Conservation (phyloP, 2,888 invertebrate genomes). For the Lissocephala sabroskyi region DNA sequence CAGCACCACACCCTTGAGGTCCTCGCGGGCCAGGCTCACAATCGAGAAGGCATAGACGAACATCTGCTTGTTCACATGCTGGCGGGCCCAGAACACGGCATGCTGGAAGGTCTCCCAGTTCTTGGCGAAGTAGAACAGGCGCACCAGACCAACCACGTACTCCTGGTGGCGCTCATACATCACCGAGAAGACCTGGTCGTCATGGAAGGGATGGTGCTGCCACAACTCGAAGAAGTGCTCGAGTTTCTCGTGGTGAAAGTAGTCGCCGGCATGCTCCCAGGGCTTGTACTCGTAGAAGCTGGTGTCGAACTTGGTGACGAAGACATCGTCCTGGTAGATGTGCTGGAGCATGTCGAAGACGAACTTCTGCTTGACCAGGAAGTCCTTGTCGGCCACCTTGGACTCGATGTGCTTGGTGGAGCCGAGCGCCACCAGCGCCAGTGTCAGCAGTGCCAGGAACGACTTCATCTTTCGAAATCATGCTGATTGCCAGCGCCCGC, state of each 20-base stretch:
- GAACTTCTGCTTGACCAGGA: slow-evolving; percentile 74
- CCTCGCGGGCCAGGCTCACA: slow-evolving; percentile 76
- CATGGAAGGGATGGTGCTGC: slow-evolving; percentile 73
- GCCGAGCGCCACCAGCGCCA: slow-evolving; percentile 52
- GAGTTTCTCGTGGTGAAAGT: slow-evolving; percentile 76
- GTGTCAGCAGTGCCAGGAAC: slow-evolving; percentile 55
- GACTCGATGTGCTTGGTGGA: slow-evolving; percentile 58
- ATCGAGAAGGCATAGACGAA: slow-evolving; percentile 78
- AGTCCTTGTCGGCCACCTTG: slow-evolving; percentile 74
- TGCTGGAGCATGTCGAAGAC: slow-evolving; percentile 75
- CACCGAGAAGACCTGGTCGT: slow-evolving; percentile 63
- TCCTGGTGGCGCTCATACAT: slow-evolving; percentile 72
- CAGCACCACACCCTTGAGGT: slow-evolving; percentile 75
- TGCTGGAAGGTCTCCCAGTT: slow-evolving; percentile 83
- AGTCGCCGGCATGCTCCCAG: slow-evolving; percentile 76
- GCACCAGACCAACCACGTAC: slow-evolving; percentile 76
- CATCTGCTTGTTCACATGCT: slow-evolving; percentile 77
- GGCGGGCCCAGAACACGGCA: slow-evolving; percentile 80
- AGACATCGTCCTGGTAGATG: slow-evolving; percentile 77
- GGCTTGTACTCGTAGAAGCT: slow-evolving; percentile 75
- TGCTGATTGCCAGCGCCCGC: slow-evolving; percentile 20
- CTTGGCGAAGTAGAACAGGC: slow-evolving; percentile 80
- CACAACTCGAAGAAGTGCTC: slow-evolving; percentile 75
- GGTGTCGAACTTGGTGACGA: slow-evolving; percentile 71
- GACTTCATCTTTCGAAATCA: slow-evolving; percentile 68